phyloP scores from a whole-genome alignment of 2,888 invertebrate species.

The Xiphydria camelus region DNA sequence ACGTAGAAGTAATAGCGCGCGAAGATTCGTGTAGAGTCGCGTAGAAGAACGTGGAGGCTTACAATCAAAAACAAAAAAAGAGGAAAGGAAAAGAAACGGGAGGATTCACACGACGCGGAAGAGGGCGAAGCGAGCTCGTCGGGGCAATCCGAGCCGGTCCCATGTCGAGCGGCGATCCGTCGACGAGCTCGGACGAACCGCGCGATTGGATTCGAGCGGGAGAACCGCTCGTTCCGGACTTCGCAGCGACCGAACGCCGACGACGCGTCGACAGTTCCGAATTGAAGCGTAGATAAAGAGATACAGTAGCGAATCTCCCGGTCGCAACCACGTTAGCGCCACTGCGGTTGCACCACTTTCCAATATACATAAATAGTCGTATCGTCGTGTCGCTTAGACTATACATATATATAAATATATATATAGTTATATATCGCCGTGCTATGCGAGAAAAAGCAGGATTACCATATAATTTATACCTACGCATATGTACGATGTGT shows the following conservation, averaged over 20 bases:
- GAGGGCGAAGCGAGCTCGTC: background rate
- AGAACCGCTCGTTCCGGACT: too few species aligned
- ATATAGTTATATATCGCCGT: background rate
- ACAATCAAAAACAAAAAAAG: slow-evolving; percentile 24
- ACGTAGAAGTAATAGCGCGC: background rate
- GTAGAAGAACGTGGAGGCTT: slow-evolving; percentile 23
- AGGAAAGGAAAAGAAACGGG: background rate
- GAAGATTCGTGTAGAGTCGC: slow-evolving; percentile 2
- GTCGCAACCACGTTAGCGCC: background rate
- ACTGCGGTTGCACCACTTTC: slow-evolving; percentile 2
- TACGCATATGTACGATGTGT: slow-evolving; percentile 5
- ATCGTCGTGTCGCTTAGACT: slow-evolving; percentile 2
- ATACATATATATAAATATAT: slow-evolving; percentile 1
- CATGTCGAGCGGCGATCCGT: too few species aligned
- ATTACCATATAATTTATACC: slow-evolving; percentile 1
- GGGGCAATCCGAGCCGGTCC: too few species aligned
- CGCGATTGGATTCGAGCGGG: background rate
- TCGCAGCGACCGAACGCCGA: too few species aligned
- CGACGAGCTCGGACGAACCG: too few species aligned
- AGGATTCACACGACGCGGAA: background rate
- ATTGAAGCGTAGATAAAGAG: too few species aligned
- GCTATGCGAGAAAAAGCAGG: background rate
- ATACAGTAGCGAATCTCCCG: background rate
- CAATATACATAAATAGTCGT: background rate
- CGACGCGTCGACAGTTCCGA: too few species aligned